Percentiles rank a stretch among this genome's conserved stretches.
Conservation (phyloP, 1,140 invertebrate genomes). For the Apis dorsata region DNA sequence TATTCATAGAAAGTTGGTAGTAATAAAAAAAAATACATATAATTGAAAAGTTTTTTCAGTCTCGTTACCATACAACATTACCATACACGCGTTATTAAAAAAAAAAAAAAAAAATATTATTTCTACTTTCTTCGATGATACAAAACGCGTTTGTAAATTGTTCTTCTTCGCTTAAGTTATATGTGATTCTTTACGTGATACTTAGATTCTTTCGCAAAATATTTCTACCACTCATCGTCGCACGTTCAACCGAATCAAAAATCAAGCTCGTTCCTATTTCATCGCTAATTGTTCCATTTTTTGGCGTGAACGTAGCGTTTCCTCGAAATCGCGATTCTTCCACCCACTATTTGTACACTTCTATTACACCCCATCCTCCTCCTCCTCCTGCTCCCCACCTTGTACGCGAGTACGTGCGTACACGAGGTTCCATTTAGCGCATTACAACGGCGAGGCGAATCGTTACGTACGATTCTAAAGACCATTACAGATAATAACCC, state of each 20-base stretch:
- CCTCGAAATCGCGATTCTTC: conserved; percentile 1
- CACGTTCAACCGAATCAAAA: background rate
- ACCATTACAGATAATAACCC: conserved; percentile 30
- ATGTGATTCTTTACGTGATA: no score
- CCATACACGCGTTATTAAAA: no score
- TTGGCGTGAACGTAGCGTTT: conserved; percentile 6
- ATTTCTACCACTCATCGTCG: conserved; percentile 1
- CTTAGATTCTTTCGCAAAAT: no score
- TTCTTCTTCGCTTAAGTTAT: no score
- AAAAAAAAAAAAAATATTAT: no score
- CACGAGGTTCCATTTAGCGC: conserved; percentile 2
- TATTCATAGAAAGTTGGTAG: no score
- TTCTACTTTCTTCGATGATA: no score
- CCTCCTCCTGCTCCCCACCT: background rate
- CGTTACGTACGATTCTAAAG: conserved; percentile 7
- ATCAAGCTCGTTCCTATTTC: background rate
- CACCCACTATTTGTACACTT: conserved; percentile 31
- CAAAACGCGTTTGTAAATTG: no score
- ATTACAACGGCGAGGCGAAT: background rate
- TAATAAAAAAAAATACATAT: no score
- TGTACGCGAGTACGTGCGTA: conserved; percentile 18
- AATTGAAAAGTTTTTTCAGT: no score
- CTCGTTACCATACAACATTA: no score
- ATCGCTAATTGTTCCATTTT: conserved; percentile 18
- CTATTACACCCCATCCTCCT: conserved; percentile 18